These are phyloP conservation scores for Champsocephalus esox DNA, from an alignment of 2,797 vertebrate genomes.

Conservation along the genomic window DNA sequence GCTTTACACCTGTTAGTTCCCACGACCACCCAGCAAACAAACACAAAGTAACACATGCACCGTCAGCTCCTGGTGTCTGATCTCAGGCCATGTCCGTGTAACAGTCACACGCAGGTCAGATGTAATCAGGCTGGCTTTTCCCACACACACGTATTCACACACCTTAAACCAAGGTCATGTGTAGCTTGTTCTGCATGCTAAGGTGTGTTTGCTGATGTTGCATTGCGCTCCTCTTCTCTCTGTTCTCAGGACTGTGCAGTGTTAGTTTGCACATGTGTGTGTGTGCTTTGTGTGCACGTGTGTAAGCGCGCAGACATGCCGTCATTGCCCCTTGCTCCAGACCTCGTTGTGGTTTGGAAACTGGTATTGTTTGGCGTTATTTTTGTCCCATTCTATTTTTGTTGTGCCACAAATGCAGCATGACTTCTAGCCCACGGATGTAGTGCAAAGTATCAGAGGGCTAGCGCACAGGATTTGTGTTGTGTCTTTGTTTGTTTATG, in stretches of 20 bases:
- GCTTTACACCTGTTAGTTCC: neutral
- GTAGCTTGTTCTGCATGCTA: conserved; percentile 44
- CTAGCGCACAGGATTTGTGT: conserved; percentile 49
- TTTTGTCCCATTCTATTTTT: conserved; percentile 74
- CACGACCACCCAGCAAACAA: neutral
- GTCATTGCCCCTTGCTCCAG: conserved; percentile 58
- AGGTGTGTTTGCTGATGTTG: conserved; percentile 51
- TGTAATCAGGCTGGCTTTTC: conserved; percentile 43
- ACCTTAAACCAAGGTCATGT: conserved; percentile 64
- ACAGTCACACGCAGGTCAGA: conserved; percentile 60
- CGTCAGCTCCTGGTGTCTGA: conserved; percentile 24
- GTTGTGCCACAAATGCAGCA: conserved; percentile 67
- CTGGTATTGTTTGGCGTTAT: conserved; percentile 71
- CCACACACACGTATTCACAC: conserved; percentile 20
- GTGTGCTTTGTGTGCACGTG: conserved; percentile 8
- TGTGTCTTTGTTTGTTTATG: conserved; percentile 48
- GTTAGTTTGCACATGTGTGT: conserved; percentile 14
- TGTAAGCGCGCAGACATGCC: conserved; percentile 50
- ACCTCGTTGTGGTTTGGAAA: conserved; percentile 60
- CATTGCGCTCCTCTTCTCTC: neutral
- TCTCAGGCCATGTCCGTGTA: conserved; percentile 28
- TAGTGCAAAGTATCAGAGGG: conserved; percentile 55
- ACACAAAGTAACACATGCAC: neutral
- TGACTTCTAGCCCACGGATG: conserved; percentile 61
- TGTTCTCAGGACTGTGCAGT: conserved; percentile 6